Evolutionary conservation across 2,888 invertebrate genomes (phyloP), one percentile per base, ranked within the genome.

Genomic region (Dryocosmus kuriphilus): DNA sequence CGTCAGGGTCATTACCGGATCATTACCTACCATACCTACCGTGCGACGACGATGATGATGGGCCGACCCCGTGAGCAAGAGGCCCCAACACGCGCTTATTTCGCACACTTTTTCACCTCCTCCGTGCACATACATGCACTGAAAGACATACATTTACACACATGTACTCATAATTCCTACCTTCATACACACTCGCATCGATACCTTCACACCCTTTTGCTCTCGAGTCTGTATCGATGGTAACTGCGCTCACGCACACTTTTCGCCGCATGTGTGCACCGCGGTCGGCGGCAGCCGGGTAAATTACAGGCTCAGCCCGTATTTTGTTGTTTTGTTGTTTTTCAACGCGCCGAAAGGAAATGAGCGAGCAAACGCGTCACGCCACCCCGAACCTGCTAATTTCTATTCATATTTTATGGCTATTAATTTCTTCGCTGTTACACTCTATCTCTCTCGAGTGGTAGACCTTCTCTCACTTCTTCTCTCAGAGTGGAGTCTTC

Each of bases 401-500:
- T 91, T 91, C 91, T 91, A 91, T 91, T 91, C 91, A 91, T 91
- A 91, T 91, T 91, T 91, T 90, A 91, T 91, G 91, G 91, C 91
- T 91, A 91, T 91, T 91, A 91, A 91, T 91, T 91, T 91, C 91
- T 91, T 90, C 89, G 88, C 90, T 89, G 89, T 89, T 89, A 88
- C 88, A 87, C 80, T 65, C 46, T 65, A 81, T 80, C 78, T 75
- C 73, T 81, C 57, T 79, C 75, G 46, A 51, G 51, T 32, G 46
- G 51, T 5, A 27, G 27, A 46, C 19, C 67, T 27, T 71, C 71
- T 71, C 71, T 71, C 71, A 32, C 71, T 71, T 71, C 27, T 46
- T 71, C 67, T 71, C 67, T 19, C 65, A 65, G 65, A 38, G 9
- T 11, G 24, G 14, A 51, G 51, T 60, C 60, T 60, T 60, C 60